phyloP scores from a whole-genome alignment of 2,888 invertebrate genomes.

The Ophraella communa region DNA sequence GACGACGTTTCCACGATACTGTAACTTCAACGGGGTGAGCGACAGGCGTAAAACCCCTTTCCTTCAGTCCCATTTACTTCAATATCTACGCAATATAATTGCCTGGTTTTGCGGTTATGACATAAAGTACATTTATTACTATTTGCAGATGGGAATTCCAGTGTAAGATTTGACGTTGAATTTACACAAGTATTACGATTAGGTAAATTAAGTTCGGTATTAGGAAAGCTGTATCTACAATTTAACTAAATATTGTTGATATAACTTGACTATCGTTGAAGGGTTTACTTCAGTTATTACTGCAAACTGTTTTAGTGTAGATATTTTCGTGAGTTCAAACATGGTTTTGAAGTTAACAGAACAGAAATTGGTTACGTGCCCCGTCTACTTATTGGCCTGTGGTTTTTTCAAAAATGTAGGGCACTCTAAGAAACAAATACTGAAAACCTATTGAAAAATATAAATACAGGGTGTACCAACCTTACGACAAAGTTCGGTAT shows the following conservation, averaged over 20 bases:
- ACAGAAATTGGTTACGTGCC: too few species aligned
- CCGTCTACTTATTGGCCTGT: too few species aligned
- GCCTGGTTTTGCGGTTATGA: slow-evolving; percentile 8
- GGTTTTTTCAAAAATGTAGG: too few species aligned
- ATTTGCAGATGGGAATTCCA: not conserved
- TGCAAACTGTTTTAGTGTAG: too few species aligned
- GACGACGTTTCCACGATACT: slow-evolving; percentile 23
- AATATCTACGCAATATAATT: not conserved
- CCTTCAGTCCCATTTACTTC: not conserved
- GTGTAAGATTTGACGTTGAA: not conserved
- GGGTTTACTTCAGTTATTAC: too few species aligned
- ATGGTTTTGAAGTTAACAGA: too few species aligned
- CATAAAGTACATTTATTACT: slow-evolving; percentile 1
- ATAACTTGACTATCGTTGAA: too few species aligned
- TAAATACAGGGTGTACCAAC: too few species aligned
- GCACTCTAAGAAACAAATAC: too few species aligned
- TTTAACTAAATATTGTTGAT: not conserved
- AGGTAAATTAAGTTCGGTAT: slow-evolving; percentile 2
- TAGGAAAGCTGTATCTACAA: not conserved
- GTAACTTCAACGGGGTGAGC: slow-evolving; percentile 13
- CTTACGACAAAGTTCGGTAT: too few species aligned
- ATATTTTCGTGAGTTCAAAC: too few species aligned
- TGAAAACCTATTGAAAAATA: too few species aligned
- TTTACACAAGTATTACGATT: not conserved
- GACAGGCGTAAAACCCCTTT: slow-evolving; percentile 3